A percentile compares a stretch with the other conserved stretches of the same genome.
phyloP scores from a whole-genome alignment of 2,113 vertebrate species.

The Pluvialis apricaria region DNA sequence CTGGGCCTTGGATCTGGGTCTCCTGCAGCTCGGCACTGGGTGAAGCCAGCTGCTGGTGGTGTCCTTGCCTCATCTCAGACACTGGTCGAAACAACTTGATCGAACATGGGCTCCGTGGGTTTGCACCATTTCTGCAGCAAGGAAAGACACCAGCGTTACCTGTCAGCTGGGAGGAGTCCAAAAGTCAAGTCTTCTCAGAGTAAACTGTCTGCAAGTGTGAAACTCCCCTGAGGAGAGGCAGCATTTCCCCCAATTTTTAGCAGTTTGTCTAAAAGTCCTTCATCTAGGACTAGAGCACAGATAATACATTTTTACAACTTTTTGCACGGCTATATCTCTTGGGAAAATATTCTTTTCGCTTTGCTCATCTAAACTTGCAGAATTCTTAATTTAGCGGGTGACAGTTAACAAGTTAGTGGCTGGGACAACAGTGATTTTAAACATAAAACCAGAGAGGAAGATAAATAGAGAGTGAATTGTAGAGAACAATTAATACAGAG shows the following conservation, averaged over 20 bases:
- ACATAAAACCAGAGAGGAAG: background rate
- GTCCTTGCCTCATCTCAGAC: background rate
- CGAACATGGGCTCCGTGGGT: accelerated
- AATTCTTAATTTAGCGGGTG: background rate
- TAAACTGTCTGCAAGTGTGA: background rate
- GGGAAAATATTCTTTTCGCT: background rate
- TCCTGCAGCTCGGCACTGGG: background rate
- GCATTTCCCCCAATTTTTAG: background rate
- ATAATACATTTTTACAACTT: background rate
- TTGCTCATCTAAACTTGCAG: background rate
- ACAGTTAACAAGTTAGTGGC: background rate
- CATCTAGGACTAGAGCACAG: background rate
- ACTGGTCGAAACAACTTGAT: accelerated
- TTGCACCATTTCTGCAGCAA: background rate
- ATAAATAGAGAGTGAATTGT: background rate
- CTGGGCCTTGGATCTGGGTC: background rate
- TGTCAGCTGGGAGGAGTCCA: background rate
- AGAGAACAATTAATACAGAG: background rate
- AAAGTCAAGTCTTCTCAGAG: background rate
- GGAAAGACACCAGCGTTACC: background rate
- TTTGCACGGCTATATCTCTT: background rate
- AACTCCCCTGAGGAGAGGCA: background rate
- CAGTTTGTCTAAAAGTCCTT: background rate
- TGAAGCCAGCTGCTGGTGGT: background rate
- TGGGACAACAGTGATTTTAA: background rate